Evolutionary conservation across 2,888 invertebrate species (phyloP).

Genomic region (Drosophila pseudotakahashii): DNA sequence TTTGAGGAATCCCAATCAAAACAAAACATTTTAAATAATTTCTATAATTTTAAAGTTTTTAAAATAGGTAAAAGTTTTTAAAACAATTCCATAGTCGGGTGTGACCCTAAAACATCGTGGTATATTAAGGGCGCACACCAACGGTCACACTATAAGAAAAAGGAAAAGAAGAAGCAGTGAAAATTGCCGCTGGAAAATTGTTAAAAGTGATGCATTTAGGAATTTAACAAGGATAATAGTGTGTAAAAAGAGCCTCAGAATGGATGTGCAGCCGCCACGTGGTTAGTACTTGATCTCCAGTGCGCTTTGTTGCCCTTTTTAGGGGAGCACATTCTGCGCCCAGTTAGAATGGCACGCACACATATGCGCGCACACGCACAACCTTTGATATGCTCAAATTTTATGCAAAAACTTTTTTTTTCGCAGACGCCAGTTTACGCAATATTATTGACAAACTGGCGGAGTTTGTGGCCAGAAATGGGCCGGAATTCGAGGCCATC

Average conservation of each 20-base stretch:
- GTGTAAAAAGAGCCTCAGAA: conserved; percentile 41
- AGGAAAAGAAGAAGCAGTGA: conserved; percentile 54
- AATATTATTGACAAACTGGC: conserved; percentile 99
- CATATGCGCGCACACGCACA: conserved; percentile 2
- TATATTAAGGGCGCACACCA: neutral
- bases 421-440: conserved; percentile 93
- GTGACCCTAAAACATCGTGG: too few relatives aligned
- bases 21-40: too few relatives aligned
- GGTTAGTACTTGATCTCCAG: conserved; percentile 33
- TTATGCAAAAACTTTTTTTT: conserved; percentile 15
- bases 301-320: neutral
- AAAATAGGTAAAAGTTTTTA: too few relatives aligned
- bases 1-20: too few relatives aligned
- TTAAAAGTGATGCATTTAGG: conserved; percentile 41
- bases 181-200: conserved; percentile 58
- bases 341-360: neutral
- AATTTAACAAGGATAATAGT: conserved; percentile 46
- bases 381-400: conserved; percentile 34
- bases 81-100: too few relatives aligned
- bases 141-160: conserved; percentile 19
- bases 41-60: too few relatives aligned
- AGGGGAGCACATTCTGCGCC: neutral
- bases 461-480: conserved; percentile 99
- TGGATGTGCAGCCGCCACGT: conserved; percentile 71
- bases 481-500: conserved; percentile 99